Percentiles rank a stretch among this genome's conserved stretches.
Conservation (phyloP, 2,888 invertebrate species). For the Aphelenchoides bicaudatus region DNA sequence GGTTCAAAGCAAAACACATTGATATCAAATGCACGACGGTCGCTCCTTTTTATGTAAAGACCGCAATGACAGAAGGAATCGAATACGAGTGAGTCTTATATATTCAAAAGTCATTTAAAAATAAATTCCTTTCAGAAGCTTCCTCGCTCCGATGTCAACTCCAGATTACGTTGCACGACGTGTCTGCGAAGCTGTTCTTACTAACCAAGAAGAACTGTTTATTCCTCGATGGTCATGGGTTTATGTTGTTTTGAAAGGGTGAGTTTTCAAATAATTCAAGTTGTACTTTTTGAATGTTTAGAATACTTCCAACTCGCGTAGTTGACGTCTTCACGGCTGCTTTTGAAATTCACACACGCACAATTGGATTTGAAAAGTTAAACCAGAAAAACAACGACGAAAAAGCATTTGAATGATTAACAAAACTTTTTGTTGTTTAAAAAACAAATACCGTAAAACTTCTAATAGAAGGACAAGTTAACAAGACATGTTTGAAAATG, state of each 20-base stretch:
- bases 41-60: constrained; percentile 74
- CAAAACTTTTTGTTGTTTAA: too few species aligned
- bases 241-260: constrained; percentile 5
- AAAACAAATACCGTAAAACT: too few species aligned
- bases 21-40: constrained; percentile 12
- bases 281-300: not conserved
- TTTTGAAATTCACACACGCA: constrained; percentile 15
- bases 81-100: constrained; percentile 16
- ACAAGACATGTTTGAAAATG: too few species aligned
- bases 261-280: not conserved
- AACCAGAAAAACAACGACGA: constrained; percentile 9
- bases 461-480: too few species aligned
- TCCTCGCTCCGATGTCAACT: constrained; percentile 65
- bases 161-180: constrained; percentile 81
- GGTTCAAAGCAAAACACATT: not conserved
- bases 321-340: constrained; percentile 16
- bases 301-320: constrained; percentile 14
- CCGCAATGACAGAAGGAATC: constrained; percentile 82
- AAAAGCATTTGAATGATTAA: too few species aligned
- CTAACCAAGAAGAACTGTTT: constrained; percentile 73
- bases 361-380: constrained; percentile 13
- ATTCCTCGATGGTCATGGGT: constrained; percentile 69
- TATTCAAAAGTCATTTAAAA: not conserved
- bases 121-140: too few species aligned
- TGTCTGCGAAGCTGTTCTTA: constrained; percentile 73